These are phyloP conservation scores for Thunnus albacares DNA, from an alignment of 2,797 vertebrate genomes.

Conservation along the genomic window DNA sequence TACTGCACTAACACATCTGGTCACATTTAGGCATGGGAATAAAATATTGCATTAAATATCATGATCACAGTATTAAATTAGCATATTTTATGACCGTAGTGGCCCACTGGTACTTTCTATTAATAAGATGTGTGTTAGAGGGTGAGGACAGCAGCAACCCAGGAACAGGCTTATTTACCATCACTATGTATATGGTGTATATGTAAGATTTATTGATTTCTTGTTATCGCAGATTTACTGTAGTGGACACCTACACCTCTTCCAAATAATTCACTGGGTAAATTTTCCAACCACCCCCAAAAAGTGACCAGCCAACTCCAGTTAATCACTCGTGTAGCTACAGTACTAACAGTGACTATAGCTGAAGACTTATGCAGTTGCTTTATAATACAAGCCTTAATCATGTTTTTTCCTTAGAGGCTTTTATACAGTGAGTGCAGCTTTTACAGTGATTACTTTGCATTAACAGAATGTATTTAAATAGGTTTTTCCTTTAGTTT, in stretches of 20 bases:
- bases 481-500: not conserved
- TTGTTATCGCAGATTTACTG: not conserved
- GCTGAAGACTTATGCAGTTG: conserved; percentile 8
- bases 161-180: conserved; percentile 1
- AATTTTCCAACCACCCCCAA: not conserved
- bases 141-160: not conserved
- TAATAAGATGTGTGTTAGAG: conserved; percentile 10
- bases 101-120: conserved; percentile 14
- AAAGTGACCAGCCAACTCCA: not conserved
- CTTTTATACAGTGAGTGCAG: conserved; percentile 27
- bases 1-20: not conserved
- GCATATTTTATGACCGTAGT: conserved; percentile 29
- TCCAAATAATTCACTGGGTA: conserved; percentile 5
- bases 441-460: conserved; percentile 26
- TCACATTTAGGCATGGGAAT: conserved; percentile 22
- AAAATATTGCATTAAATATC: conserved; percentile 34
- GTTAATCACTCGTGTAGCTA: not conserved
- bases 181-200: not conserved
- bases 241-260: not conserved
- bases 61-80: conserved; percentile 29
- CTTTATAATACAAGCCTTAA: conserved; percentile 27
- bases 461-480: conserved; percentile 26
- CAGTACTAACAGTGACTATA: not conserved
- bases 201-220: conserved; percentile 8
- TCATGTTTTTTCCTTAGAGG: conserved; percentile 27